phyloP scores from a whole-genome alignment of 2,888 invertebrate genomes.

The Cryptops parisi region DNA sequence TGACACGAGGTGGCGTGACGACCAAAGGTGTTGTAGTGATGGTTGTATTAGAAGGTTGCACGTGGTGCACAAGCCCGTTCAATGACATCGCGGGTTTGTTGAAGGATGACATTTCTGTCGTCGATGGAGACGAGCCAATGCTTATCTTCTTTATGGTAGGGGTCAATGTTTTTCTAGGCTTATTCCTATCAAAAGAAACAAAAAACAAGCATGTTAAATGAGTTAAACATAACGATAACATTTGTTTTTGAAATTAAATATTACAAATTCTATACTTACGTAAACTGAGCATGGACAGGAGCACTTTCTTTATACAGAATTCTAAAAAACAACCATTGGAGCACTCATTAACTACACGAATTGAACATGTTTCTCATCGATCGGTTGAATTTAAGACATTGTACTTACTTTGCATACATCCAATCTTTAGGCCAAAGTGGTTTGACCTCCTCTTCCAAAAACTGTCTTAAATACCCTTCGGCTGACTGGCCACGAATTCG shows the following conservation, averaged over 20 bases:
- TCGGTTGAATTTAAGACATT: neutral
- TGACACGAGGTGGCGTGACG: neutral
- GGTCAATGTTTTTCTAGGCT: constrained; percentile 1
- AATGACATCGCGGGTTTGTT: constrained; percentile 2
- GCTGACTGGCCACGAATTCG: constrained; percentile 35
- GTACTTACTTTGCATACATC: constrained; percentile 31
- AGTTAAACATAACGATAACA: neutral
- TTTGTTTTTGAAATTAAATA: neutral
- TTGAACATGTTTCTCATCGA: neutral
- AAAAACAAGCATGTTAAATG: neutral
- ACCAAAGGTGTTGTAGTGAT: neutral
- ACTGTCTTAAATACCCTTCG: constrained; percentile 39
- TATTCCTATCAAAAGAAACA: constrained; percentile 2
- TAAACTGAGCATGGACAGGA: constrained; percentile 15
- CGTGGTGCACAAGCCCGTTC: no score
- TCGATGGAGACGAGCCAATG: neutral
- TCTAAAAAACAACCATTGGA: constrained; percentile 1
- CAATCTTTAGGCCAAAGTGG: constrained; percentile 53
- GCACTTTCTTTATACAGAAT: constrained; percentile 16
- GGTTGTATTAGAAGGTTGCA: neutral
- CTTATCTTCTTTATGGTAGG: neutral
- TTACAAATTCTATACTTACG: constrained; percentile 13
- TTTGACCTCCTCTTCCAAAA: constrained; percentile 45
- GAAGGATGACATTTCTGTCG: no score
- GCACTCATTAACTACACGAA: constrained; percentile 1